These are phyloP conservation scores for Prionace glauca DNA, from an alignment of 2,797 vertebrate genomes.

Conservation along the genomic window DNA sequence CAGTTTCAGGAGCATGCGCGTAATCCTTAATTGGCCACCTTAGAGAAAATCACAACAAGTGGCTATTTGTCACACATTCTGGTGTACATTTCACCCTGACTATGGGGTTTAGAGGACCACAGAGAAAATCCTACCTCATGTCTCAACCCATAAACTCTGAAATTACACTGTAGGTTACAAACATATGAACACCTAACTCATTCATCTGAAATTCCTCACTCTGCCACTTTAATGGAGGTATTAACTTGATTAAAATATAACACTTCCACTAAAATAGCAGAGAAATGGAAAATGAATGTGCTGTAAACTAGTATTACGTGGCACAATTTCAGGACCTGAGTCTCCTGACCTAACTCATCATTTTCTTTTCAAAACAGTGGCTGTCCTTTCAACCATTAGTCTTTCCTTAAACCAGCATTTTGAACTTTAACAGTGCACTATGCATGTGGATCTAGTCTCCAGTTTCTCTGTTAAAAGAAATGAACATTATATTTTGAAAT, in stretches of 20 bases:
- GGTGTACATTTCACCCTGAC: not conserved
- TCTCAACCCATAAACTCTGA: not conserved
- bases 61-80: not conserved
- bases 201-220: not conserved
- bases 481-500: not conserved
- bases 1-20: too few species aligned
- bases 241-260: not conserved
- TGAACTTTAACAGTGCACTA: not conserved
- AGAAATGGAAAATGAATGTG: not conserved
- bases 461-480: not conserved
- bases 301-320: not conserved
- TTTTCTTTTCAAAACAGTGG: not conserved
- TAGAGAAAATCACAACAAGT: not conserved
- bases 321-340: not conserved
- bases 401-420: not conserved
- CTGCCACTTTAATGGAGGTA: not conserved
- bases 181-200: not conserved
- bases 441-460: not conserved
- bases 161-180: not conserved
- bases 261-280: not conserved
- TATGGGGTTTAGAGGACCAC: not conserved
- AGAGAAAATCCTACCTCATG: not conserved
- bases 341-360: not conserved
- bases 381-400: not conserved
- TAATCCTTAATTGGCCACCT: too few species aligned